Base-by-base conservation (phyloP, 2,888 invertebrate species). In the Brenthis daphne region DNA sequence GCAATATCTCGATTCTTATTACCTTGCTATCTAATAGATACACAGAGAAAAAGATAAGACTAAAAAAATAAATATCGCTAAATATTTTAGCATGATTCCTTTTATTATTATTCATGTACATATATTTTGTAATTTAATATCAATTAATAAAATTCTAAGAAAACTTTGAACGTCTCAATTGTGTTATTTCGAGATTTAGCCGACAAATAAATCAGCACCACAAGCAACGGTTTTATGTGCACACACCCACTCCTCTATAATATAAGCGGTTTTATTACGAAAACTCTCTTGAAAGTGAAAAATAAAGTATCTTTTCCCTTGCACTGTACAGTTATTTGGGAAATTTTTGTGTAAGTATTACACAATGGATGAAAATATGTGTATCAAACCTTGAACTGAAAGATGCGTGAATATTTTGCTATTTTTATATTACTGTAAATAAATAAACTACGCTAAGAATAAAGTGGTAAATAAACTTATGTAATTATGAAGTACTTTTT, bases 371-470 rank as follows among this genome's bases (percentile, higher is more conserved):
- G 68, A 67, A 64, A 64, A 68, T 63, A 61, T 50, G 50, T 65
- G 58, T 56, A 56, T 61, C 43, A 57, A 20, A 55, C 74, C 73
- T 74, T 74, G 73, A 74, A 73, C 73, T 61, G 57, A 51, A 68
- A 53, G 54, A 67, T 63, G 57, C 57, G 57, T 56, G 58, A 70
- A 68, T 69, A 73, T 61, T 61, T 65, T 51, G 54, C 57, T 67
- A 61, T 63, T 67, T 67, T 50, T 56, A 67, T 12, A n/a, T 20
- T 66, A 5, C 61, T 56, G 55, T 48, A 61, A 67, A 67, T 51
- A 43, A 13, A 37, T 60, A 50, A 50, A 50, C 4, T 50, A 11
- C 33, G 29, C 60, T 60, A 50, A 60, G 50, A 50, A 60, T 60
- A 50, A n/a, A 24, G 5, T 50, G 12, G 37, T 37, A 43, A 43